Percentiles rank a stretch among this genome's conserved stretches.
Conservation (phyloP, 2,113 vertebrate species). For the Rousettus leschenaultii region DNA sequence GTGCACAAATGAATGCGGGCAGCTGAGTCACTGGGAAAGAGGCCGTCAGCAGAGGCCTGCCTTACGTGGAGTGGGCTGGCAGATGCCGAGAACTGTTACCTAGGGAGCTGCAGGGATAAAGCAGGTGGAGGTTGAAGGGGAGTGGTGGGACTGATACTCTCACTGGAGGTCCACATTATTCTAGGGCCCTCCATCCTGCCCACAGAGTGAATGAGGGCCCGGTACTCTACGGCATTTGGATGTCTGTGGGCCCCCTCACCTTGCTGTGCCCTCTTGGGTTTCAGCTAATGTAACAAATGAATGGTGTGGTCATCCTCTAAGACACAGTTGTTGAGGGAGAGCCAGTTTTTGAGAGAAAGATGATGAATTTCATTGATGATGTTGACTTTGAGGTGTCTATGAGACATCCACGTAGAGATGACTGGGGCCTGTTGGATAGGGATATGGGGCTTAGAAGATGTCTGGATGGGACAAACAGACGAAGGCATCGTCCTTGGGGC, state of each 20-base stretch:
- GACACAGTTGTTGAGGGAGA: not conserved
- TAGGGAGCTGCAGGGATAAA: not conserved
- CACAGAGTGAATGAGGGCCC: not conserved
- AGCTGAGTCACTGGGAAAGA: not conserved
- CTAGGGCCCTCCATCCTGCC: not conserved
- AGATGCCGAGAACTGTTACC: not conserved
- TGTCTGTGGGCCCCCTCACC: not conserved
- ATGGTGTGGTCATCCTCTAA: not conserved
- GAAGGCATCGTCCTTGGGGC: not conserved
- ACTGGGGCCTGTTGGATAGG: not conserved
- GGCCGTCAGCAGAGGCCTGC: not conserved
- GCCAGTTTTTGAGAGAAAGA: not conserved
- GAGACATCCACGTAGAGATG: not conserved
- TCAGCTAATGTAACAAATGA: not conserved
- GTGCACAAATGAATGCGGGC: not conserved
- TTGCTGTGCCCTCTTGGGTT: not conserved
- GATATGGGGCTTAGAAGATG: not conserved
- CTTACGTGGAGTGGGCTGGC: not conserved
- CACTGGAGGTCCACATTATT: not conserved
- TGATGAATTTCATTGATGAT: not conserved
- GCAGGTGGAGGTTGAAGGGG: not conserved
- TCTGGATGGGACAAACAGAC: not conserved
- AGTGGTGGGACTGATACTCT: not conserved
- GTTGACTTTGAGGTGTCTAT: not conserved
- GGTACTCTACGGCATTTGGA: not conserved